A percentile compares a stretch with the other conserved stretches of the same genome.
Evolutionary conservation across 2,113 vertebrate species (phyloP).

Genomic region (Epinephelus moara): DNA sequence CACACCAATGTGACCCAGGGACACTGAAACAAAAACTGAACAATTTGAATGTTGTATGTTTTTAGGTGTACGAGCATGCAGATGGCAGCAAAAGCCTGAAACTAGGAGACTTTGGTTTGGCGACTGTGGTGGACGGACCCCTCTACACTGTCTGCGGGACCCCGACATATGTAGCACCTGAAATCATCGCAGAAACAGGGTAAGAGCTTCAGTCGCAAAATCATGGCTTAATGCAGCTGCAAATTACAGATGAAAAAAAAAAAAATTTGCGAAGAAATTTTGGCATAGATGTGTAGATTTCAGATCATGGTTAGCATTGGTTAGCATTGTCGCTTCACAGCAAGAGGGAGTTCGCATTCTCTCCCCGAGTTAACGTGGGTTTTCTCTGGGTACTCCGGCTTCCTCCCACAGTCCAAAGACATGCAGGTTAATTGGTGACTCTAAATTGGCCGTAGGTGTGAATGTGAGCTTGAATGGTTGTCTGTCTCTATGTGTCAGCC

Average conservation of each 20-base stretch:
- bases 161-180: slow-evolving; percentile 98
- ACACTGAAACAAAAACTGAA: not conserved
- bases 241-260: not conserved
- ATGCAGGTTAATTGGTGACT: no score
- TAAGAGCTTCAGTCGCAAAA: slow-evolving; percentile 69
- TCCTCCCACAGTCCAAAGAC: no score
- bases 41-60: not conserved
- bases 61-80: slow-evolving; percentile 95
- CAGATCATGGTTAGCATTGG: no score
- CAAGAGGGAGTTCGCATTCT: no score
- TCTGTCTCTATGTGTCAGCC: no score
- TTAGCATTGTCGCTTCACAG: no score
- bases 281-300: no score
- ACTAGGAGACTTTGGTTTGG: slow-evolving; percentile 96
- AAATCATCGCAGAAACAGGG: slow-evolving; percentile 98
- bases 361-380: no score
- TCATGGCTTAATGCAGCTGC: not conserved
- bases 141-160: slow-evolving; percentile 98
- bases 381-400: no score
- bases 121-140: slow-evolving; percentile 95
- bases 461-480: no score
- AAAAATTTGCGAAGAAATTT: no score
- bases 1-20: not conserved
- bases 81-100: slow-evolving; percentile 98
- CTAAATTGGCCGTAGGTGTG: no score